These are phyloP conservation scores for Daboia siamensis DNA, from an alignment of 2,113 vertebrate genomes.

Conservation along the genomic window DNA sequence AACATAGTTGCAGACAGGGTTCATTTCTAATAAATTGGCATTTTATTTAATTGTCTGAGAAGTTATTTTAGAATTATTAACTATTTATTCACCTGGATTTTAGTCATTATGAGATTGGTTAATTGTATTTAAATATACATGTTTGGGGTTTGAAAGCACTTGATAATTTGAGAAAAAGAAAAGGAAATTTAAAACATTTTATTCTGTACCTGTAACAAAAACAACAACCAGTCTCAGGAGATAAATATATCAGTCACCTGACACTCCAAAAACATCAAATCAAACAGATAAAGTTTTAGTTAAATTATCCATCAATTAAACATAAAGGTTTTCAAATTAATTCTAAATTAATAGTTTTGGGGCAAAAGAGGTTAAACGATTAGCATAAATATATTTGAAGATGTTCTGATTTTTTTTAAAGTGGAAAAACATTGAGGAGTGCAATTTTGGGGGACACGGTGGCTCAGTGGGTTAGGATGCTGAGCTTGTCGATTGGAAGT, in stretches of 20 bases:
- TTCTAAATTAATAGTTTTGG: not conserved
- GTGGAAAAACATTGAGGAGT: not conserved
- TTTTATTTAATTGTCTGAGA: not conserved
- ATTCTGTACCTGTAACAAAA: not conserved
- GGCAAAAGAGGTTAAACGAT: not conserved
- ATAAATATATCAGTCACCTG: too few relatives aligned
- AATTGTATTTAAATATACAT: not conserved
- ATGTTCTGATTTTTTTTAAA: not conserved
- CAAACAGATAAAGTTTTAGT: not conserved
- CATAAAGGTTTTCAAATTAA: not conserved
- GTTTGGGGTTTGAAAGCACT: not conserved
- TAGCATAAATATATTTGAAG: not conserved
- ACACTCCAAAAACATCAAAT: not conserved
- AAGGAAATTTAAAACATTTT: not conserved
- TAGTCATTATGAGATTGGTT: not conserved
- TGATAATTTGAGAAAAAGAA: not conserved
- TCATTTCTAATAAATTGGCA: not conserved
- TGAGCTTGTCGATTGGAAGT: too few relatives aligned
- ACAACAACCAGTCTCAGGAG: not conserved
- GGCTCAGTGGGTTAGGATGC: too few relatives aligned
- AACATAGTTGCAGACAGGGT: not conserved
- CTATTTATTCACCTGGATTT: not conserved
- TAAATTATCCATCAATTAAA: not conserved
- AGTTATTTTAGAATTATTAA: not conserved
- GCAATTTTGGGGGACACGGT: not conserved